Percentiles rank a stretch among this genome's conserved stretches.
phyloP scores from a whole-genome alignment of 2,888 invertebrate species.

The Junonia oenone region DNA sequence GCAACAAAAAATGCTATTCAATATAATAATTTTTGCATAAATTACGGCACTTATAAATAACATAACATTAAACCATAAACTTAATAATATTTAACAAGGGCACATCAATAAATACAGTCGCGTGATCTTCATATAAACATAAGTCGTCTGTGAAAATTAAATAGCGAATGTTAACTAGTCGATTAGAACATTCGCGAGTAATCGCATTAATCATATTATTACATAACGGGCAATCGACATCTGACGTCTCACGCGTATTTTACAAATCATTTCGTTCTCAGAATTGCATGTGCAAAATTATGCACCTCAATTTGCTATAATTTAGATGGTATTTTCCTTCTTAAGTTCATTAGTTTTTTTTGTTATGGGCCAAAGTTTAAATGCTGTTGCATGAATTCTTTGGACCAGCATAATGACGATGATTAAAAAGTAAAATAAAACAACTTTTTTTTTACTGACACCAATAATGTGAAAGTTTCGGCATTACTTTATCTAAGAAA shows the following conservation, averaged over 20 bases:
- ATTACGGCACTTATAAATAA: background rate
- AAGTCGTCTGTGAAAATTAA: conserved; percentile 17
- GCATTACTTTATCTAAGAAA: too few relatives aligned
- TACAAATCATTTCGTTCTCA: background rate
- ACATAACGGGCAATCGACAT: conserved; percentile 11
- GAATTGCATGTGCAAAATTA: background rate
- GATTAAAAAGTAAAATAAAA: too few relatives aligned
- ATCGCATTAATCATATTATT: conserved; percentile 23
- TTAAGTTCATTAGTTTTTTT: background rate
- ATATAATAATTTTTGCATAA: too few relatives aligned
- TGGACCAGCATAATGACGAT: too few relatives aligned
- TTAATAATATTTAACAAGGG: conserved; percentile 2
- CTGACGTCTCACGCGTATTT: conserved; percentile 8
- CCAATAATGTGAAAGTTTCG: too few relatives aligned
- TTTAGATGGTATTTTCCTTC: background rate
- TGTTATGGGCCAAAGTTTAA: background rate
- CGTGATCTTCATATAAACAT: conserved; percentile 9
- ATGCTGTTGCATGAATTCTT: too few relatives aligned
- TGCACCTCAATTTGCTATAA: conserved; percentile 3
- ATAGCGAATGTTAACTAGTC: conserved; percentile 14
- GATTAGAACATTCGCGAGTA: conserved; percentile 20
- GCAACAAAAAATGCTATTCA: too few relatives aligned
- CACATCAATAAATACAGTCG: conserved; percentile 9
- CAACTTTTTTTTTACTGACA: too few relatives aligned
- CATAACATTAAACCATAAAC: too few relatives aligned